Conservation (phyloP, 35 echinoderm and acorn worm genomes). For the Heliocidaris tuberculata region DNA sequence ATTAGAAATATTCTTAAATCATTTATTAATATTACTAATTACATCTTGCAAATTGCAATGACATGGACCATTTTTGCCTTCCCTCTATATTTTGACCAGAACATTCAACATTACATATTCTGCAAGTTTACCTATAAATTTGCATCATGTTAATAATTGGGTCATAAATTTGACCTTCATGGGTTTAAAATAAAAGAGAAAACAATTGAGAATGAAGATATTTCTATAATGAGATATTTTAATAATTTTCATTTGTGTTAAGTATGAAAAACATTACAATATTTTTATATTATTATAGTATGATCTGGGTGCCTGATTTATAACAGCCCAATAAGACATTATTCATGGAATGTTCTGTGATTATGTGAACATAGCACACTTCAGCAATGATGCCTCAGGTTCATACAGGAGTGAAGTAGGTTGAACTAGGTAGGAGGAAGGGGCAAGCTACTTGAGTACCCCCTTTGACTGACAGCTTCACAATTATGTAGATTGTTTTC, state of each 20-base stretch:
- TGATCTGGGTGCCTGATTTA: background rate
- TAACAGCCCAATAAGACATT: background rate
- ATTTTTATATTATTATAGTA: too few species aligned
- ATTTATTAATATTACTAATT: background rate
- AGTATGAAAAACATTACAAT: background rate
- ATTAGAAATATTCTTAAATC: background rate
- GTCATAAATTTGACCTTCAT: background rate
- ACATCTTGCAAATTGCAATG: background rate
- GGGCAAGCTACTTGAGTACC: background rate
- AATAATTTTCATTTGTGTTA: background rate
- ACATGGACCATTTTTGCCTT: background rate
- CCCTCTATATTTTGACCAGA: background rate
- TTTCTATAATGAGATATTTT: background rate
- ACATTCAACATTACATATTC: background rate
- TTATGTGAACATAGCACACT: background rate
- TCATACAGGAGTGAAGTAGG: background rate
- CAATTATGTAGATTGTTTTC: constrained; percentile 3
- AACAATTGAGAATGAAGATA: background rate
- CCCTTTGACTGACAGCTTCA: background rate
- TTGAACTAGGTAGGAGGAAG: background rate
- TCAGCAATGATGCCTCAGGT: background rate
- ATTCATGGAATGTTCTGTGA: background rate
- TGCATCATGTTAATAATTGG: background rate
- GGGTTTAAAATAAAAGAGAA: background rate
- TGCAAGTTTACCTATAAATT: background rate